These are phyloP conservation scores for Danio aesculapii DNA, from an alignment of 2,797 vertebrate genomes.

Conservation along the genomic window DNA sequence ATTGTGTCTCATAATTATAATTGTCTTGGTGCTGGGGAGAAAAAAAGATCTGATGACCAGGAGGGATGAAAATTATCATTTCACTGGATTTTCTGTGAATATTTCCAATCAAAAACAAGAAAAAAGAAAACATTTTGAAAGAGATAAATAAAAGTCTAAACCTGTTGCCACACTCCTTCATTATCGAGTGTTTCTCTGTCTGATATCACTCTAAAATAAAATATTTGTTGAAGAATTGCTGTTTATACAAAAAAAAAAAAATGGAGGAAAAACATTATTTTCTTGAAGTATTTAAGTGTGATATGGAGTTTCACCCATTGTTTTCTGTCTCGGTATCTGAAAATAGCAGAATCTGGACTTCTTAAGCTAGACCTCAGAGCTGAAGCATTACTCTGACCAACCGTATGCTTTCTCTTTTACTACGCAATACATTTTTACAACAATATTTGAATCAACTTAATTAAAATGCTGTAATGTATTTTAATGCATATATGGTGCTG, in stretches of 20 bases:
- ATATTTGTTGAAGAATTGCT: neutral
- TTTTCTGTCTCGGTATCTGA: neutral
- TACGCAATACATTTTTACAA: too few species aligned
- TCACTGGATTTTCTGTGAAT: neutral
- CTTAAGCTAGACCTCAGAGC: neutral
- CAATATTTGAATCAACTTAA: neutral
- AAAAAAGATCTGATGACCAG: neutral
- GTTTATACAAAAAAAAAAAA: neutral
- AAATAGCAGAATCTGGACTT: neutral
- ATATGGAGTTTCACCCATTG: neutral
- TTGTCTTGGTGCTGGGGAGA: neutral
- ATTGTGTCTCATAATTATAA: neutral
- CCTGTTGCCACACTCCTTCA: constrained; percentile 3
- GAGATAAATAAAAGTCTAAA: neutral
- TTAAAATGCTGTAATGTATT: neutral
- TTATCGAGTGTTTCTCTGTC: neutral
- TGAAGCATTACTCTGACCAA: neutral
- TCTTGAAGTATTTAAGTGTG: neutral
- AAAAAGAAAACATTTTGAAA: neutral
- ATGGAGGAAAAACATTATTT: neutral
- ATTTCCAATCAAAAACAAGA: neutral
- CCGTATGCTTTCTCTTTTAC: neutral
- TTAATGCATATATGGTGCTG: neutral
- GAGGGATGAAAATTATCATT: neutral
- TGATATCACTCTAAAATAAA: neutral